Percentiles rank a stretch among this genome's conserved stretches.
These are phyloP conservation scores for Andricus quercusramuli DNA, from an alignment of 2,888 invertebrate genomes.

Conservation along the genomic window DNA sequence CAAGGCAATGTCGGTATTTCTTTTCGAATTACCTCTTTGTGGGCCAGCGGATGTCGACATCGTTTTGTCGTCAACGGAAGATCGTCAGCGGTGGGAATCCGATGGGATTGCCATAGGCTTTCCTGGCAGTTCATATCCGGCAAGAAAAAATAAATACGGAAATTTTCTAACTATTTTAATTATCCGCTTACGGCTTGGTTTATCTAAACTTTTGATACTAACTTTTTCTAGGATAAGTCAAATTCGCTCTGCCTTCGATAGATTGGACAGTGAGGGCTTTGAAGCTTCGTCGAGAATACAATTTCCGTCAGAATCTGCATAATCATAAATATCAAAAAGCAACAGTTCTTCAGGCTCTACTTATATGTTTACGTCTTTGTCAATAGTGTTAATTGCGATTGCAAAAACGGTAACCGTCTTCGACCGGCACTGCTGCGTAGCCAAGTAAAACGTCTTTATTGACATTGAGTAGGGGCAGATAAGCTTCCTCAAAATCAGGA, in stretches of 20 bases:
- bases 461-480: neutral
- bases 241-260: neutral
- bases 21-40: neutral
- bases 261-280: too few relatives aligned
- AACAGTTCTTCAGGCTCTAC: neutral
- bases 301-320: neutral
- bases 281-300: too few relatives aligned
- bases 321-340: neutral
- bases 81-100: too few relatives aligned
- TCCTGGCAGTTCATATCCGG: too few relatives aligned
- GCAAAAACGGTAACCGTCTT: neutral
- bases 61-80: neutral
- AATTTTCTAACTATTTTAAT: too few relatives aligned
- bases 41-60: neutral
- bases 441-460: neutral
- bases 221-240: neutral
- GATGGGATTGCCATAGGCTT: too few relatives aligned
- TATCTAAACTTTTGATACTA: neutral
- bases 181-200: too few relatives aligned
- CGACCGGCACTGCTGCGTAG: neutral
- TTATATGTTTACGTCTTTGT: neutral
- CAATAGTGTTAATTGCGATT: neutral
- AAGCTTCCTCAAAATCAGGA: too few relatives aligned
- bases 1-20: neutral
- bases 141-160: too few relatives aligned